A percentile compares a stretch with the other conserved stretches of the same genome.
These are phyloP conservation scores for Tangara arthus DNA, from an alignment of 2,797 vertebrate genomes.

Conservation along the genomic window DNA sequence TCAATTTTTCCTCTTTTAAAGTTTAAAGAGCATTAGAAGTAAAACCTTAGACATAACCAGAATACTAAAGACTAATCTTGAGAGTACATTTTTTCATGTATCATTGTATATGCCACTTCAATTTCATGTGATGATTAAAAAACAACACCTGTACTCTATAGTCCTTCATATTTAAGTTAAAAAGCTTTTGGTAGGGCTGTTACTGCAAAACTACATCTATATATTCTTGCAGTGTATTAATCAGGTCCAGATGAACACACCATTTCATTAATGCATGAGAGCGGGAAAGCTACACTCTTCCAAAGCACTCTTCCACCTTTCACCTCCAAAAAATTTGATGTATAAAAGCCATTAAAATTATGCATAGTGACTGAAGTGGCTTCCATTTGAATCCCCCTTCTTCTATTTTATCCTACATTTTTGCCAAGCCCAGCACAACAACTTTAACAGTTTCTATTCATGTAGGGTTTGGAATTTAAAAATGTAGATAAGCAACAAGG, in stretches of 20 bases:
- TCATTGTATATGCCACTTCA: neutral
- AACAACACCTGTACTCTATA: neutral
- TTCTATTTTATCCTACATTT: neutral
- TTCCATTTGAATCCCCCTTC: neutral
- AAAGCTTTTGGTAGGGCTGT: neutral
- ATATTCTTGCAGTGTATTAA: neutral
- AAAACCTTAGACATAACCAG: neutral
- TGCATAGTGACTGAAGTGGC: neutral
- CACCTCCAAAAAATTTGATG: fast-evolving
- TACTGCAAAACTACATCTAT: neutral
- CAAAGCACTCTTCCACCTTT: neutral
- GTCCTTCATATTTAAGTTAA: neutral
- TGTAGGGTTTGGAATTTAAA: neutral
- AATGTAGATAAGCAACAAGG: neutral
- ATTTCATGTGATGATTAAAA: neutral
- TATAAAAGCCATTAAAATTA: neutral
- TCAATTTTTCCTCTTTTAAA: neutral
- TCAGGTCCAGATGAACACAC: neutral
- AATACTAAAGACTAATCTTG: neutral
- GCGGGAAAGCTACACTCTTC: neutral
- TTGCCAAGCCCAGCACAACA: neutral
- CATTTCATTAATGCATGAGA: neutral
- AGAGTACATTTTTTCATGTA: neutral
- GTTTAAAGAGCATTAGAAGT: neutral
- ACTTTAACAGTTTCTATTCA: neutral